A percentile compares a stretch with the other conserved stretches of the same genome.
Evolutionary conservation across 2,113 vertebrate species (phyloP).

Genomic region (Menidia beryllina): DNA sequence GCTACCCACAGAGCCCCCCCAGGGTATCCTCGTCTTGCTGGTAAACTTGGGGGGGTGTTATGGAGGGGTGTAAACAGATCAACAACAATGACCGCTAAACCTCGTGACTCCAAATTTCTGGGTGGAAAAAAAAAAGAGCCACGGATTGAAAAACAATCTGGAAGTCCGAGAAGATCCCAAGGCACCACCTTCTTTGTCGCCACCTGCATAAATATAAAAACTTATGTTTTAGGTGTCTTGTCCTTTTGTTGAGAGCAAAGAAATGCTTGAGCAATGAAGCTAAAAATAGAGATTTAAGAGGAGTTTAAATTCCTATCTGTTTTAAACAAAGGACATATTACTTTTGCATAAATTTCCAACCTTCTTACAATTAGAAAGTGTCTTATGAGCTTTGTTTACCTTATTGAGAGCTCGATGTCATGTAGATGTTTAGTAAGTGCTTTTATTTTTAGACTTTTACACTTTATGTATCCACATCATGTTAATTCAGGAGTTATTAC

Average conservation of each 20-base stretch:
- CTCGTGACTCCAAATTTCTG: constrained; percentile 11
- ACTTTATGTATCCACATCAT: background rate
- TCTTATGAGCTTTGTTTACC: background rate
- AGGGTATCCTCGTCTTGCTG: constrained; percentile 33
- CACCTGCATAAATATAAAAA: background rate
- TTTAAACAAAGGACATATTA: background rate
- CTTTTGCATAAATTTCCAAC: background rate
- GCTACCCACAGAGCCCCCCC: constrained; percentile 51
- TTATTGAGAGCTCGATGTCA: background rate
- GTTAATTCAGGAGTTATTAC: too few species aligned
- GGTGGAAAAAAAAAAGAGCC: constrained; percentile 24
- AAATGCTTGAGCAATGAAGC: background rate
- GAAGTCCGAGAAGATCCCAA: background rate
- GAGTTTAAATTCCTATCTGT: background rate
- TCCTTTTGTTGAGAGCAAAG: background rate
- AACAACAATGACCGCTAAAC: constrained; percentile 14
- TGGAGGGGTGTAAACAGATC: constrained; percentile 32
- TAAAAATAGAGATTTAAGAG: background rate
- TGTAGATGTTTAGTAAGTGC: background rate
- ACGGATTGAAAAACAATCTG: background rate
- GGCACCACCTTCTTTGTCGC: background rate
- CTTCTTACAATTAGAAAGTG: background rate
- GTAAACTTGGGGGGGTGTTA: constrained; percentile 20
- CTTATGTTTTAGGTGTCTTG: background rate
- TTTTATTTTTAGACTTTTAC: background rate